Base-by-base conservation (phyloP, 2,888 invertebrate species). In the Stenichneumon culpator region DNA sequence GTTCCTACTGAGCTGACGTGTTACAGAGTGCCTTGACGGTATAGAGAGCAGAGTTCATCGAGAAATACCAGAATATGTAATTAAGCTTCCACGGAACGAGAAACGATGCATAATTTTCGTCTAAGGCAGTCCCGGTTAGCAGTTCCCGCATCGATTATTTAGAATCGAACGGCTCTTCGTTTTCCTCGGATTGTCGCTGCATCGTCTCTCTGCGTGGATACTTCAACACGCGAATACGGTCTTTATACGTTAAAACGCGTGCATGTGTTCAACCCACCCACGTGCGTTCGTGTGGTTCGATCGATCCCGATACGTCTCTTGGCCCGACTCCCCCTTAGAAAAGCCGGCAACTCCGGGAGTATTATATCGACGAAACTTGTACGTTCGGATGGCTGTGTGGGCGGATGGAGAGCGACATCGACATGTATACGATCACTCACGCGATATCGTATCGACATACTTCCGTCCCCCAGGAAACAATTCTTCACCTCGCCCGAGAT, bases 391-490 rank as follows among this genome's bases (percentile, higher is more conserved):
- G 22, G 14, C 36, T 47, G 4, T 47, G 44, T 57, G 32, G 36
- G 19, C n/a, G 44, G 65, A 54, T 11, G 19, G 57, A 74, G 54
- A 67, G 52, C 11, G 54, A 54, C 54, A 67, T 32, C n/a, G n/a
- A 19, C 47, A 67, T 22, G 22, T 63, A 28, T 16, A 57, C 36
- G 22, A n/a, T 25, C 52, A 7, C n/a, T 54, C 63, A 63, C 32
- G 63, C 63, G 32, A 63, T 63, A 63, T 63, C 54, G 60, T 67
- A 83, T 73, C 79, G 79, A 63, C 79, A 28, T 32, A 57, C 54
- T 50, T 47, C 54, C 22, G 65, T 82, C 70, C 54, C 65, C 25
- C 16, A 82, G 77, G 47, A 77, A 82, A 77, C 82, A 67, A 67
- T 72, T 78, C 65, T 57, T 69, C 75, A 57, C 47, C 72, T 72